These are phyloP conservation scores for Dicaeum eximium DNA, from an alignment of 2,113 vertebrate genomes.

Conservation along the genomic window DNA sequence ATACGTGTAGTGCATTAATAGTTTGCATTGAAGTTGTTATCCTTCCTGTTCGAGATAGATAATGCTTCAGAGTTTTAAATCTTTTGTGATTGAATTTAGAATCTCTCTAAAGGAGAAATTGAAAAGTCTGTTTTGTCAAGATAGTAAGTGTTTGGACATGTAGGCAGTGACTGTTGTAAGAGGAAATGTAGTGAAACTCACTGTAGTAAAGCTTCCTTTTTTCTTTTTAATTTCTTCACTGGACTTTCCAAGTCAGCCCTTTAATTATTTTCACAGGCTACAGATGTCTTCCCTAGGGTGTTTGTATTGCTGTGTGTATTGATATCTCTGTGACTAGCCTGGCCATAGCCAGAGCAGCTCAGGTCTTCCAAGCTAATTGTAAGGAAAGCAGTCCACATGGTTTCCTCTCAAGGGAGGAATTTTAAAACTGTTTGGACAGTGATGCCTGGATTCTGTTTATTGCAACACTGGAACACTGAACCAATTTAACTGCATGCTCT, in stretches of 20 bases:
- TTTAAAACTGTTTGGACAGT: not conserved
- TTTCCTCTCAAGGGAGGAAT: not conserved
- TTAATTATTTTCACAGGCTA: not conserved
- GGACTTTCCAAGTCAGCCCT: not conserved
- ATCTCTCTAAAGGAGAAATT: not conserved
- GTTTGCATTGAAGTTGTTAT: not conserved
- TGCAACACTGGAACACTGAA: not conserved
- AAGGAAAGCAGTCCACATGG: not conserved
- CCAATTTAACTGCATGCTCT: not conserved
- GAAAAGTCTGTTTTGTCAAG: not conserved
- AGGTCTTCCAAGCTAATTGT: not conserved
- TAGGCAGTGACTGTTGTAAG: not conserved
- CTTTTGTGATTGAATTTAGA: not conserved
- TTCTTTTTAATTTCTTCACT: not conserved
- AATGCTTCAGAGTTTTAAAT: not conserved
- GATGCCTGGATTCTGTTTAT: not conserved
- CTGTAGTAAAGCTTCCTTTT: not conserved
- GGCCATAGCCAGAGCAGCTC: not conserved
- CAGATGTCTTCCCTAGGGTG: not conserved
- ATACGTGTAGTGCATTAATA: rapidly evolving
- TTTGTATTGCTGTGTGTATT: not conserved
- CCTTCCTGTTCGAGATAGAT: not conserved
- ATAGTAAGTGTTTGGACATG: rapidly evolving
- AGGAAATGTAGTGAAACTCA: not conserved
- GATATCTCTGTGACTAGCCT: not conserved